Evolutionary conservation across 2,888 invertebrate genomes (phyloP), one percentile per base, ranked within the genome.

Genomic region (Onthophagus sagittarius): DNA sequence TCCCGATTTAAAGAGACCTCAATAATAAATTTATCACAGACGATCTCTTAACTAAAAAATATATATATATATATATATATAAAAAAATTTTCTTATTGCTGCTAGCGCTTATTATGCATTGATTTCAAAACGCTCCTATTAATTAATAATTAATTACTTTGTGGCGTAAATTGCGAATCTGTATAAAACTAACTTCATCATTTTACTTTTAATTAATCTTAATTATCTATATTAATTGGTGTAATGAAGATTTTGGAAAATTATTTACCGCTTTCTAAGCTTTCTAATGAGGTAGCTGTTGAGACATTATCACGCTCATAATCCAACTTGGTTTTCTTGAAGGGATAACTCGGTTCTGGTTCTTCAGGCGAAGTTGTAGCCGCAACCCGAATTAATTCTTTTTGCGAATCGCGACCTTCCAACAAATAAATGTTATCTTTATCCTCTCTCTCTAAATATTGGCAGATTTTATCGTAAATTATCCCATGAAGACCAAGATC

Each of bases 381-480:
- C 74, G 84, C 85, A 39, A 86, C 77, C 39, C 80, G 78, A 31
- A 92, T 88, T 63, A 91, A 79, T 15, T 89, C 89, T 76, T 90
- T 89, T 81, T 94, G 92, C 75, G 90, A 92, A 81, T 92, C 93
- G 78, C 93, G 90, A 31, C 93, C 93, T 85, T 94, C 93, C 78
- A 94, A 86, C 82, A 94, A 85, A 84, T 95, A 95, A 81, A 95
- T 92, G 83, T 94, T 95, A 86, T 95, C 94, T 85, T 93, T 93
- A 0, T 11, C 39, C 85, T 91, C 90, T 81, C 93, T 93, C 62
- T 88, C 88, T 62, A 89, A 90, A 81, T 90, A 91, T 79, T 92
- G 90, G 80, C 95, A 94, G 79, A 95, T 92, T 85, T 97, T 95
- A 85, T 99, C 99, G 83, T 97, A 98, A 82, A 99, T 98, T 73